Conservation (phyloP, 1,140 invertebrate genomes). For the Leptinotarsa texana region DNA sequence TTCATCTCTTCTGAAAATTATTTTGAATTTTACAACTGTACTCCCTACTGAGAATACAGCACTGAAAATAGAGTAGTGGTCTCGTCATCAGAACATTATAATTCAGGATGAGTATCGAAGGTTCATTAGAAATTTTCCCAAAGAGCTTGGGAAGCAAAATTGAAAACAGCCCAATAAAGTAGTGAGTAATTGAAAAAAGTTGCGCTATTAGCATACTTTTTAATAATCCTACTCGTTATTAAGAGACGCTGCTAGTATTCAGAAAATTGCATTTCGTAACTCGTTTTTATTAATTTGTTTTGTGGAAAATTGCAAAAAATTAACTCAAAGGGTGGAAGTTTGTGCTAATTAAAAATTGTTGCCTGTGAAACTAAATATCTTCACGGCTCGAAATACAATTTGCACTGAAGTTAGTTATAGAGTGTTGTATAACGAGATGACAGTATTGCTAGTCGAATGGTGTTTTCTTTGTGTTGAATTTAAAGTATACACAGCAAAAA, state of each 20-base stretch:
- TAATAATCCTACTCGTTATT: conserved; percentile 20
- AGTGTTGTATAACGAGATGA: background rate
- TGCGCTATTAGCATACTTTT: conserved; percentile 22
- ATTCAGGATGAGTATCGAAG: background rate
- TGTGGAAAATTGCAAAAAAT: conserved; percentile 19
- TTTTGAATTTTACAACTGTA: too few species aligned
- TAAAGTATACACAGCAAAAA: too few species aligned
- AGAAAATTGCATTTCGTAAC: conserved; percentile 26
- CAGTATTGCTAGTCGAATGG: background rate
- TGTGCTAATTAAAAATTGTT: conserved; percentile 24
- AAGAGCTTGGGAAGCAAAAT: background rate
- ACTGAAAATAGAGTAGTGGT: too few species aligned
- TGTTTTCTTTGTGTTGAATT: background rate
- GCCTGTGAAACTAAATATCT: conserved; percentile 10
- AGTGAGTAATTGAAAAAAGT: conserved; percentile 19
- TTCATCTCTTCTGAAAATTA: too few species aligned
- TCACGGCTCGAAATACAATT: background rate
- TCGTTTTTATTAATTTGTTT: conserved; percentile 24
- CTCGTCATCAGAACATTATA: background rate
- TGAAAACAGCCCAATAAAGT: conserved; percentile 1
- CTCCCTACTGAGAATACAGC: too few species aligned
- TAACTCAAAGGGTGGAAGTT: conserved; percentile 19
- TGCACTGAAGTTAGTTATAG: background rate
- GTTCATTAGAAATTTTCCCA: background rate
- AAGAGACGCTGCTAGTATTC: conserved; percentile 18